phyloP scores from a whole-genome alignment of 2,888 invertebrate genomes.

The Marronus borbonicus region DNA sequence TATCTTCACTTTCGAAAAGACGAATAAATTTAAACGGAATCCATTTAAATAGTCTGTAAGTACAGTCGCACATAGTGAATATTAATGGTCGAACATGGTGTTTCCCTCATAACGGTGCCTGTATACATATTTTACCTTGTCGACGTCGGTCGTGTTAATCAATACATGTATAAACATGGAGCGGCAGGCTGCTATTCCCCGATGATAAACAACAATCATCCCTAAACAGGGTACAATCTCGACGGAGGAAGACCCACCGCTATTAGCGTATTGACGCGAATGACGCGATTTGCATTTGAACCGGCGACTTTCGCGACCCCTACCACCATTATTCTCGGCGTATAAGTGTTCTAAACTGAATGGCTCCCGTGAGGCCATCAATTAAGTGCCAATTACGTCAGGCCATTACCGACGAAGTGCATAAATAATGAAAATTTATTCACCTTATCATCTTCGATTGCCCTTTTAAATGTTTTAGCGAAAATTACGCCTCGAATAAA shows the following conservation, averaged over 20 bases:
- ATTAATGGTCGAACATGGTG: not conserved
- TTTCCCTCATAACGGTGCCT: not conserved
- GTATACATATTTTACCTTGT: not conserved
- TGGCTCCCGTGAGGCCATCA: not conserved
- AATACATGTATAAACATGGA: conserved; percentile 5
- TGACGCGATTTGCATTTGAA: conserved; percentile 23
- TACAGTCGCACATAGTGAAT: too few relatives aligned
- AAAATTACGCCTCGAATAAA: not conserved
- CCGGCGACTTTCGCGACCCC: conserved; percentile 12
- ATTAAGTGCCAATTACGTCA: conserved; percentile 8
- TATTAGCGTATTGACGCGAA: conserved; percentile 13
- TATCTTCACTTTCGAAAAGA: too few relatives aligned
- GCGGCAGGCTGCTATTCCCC: not conserved
- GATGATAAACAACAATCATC: conserved; percentile 6
- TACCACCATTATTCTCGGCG: not conserved
- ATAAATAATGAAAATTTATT: conserved; percentile 15
- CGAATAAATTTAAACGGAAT: too few relatives aligned
- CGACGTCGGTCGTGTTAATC: conserved; percentile 5
- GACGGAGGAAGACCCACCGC: not conserved
- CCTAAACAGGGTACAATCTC: conserved; percentile 4
- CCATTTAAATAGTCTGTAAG: too few relatives aligned
- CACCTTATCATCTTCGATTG: not conserved
- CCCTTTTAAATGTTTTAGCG: not conserved
- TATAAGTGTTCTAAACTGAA: not conserved
- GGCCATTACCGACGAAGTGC: not conserved